Percentiles rank a stretch among this genome's conserved stretches.
phyloP scores from a whole-genome alignment of 2,797 vertebrate species.

The Pogonophryne albipinna region DNA sequence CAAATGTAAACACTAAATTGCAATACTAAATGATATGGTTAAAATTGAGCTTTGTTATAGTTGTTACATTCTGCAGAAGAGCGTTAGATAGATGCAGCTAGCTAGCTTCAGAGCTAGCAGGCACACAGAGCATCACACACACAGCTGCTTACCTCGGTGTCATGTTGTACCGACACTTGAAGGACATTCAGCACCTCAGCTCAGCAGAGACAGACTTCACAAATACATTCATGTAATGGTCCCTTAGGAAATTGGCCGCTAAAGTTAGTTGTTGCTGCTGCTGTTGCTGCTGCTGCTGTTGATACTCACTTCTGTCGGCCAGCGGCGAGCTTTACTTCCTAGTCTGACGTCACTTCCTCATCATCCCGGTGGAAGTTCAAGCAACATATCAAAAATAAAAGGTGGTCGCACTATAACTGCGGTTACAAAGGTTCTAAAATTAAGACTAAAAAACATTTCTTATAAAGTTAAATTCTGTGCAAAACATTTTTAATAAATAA shows the following conservation, averaged over 20 bases:
- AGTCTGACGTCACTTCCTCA: constrained; percentile 71
- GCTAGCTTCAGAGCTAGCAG: constrained; percentile 32
- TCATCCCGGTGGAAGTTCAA: constrained; percentile 34
- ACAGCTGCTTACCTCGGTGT: constrained; percentile 70
- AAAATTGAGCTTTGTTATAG: constrained; percentile 1
- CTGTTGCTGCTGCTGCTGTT: background rate
- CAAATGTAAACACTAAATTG: background rate
- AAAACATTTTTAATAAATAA: background rate
- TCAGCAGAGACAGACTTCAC: constrained; percentile 8
- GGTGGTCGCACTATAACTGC: background rate
- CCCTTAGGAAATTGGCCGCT: background rate
- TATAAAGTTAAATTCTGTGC: background rate
- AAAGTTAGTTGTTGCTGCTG: background rate
- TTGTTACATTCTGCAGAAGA: constrained; percentile 5
- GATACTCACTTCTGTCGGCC: constrained; percentile 34
- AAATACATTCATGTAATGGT: background rate
- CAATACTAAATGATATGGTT: background rate
- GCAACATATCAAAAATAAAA: background rate
- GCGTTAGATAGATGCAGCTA: constrained; percentile 63
- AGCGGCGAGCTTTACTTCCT: constrained; percentile 64
- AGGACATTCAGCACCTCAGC: constrained; percentile 32
- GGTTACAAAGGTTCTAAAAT: background rate
- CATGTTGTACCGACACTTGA: constrained; percentile 55
- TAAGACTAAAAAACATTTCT: background rate
- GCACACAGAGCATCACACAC: constrained; percentile 20